Evolutionary conservation across 2,888 invertebrate genomes (phyloP).

Genomic region (Drosophila kanekoi): DNA sequence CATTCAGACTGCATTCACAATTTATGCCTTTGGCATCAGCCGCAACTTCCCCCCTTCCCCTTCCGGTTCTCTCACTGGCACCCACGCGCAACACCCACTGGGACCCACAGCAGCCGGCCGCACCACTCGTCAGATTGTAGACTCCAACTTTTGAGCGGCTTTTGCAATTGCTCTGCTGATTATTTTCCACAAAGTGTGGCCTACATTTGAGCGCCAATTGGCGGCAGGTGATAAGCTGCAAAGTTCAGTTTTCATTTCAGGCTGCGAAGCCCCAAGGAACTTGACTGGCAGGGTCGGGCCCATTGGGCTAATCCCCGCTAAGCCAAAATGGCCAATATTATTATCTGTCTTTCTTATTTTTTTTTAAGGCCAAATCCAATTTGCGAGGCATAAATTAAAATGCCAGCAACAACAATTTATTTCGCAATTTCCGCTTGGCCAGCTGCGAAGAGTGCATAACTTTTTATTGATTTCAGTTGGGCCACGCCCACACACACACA

Average conservation of each 20-base stretch:
- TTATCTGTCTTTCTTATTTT: slow-evolving; percentile 17
- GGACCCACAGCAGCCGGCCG: not conserved
- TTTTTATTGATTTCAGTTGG: slow-evolving; percentile 58
- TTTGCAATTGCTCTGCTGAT: slow-evolving; percentile 34
- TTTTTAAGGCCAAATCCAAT: slow-evolving; percentile 68
- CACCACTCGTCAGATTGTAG: slow-evolving; percentile 1
- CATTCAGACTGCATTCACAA: slow-evolving; percentile 28
- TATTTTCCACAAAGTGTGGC: slow-evolving; percentile 46
- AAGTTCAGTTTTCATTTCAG: slow-evolving; percentile 42
- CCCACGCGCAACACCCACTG: not conserved
- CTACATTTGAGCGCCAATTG: slow-evolving; percentile 58
- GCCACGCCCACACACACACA: slow-evolving; percentile 26
- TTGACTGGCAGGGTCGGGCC: slow-evolving; percentile 21
- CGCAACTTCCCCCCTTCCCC: too few species aligned
- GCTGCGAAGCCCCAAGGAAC: slow-evolving; percentile 26
- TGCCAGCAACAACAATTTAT: slow-evolving; percentile 45
- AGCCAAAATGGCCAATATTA: slow-evolving; percentile 59
- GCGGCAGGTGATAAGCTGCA: slow-evolving; percentile 34
- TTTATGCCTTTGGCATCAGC: not conserved
- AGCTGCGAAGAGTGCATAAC: slow-evolving; percentile 24
- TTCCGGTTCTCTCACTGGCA: not conserved
- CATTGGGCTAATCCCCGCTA: slow-evolving; percentile 67
- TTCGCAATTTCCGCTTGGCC: slow-evolving; percentile 69
- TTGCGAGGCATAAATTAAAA: slow-evolving; percentile 67
- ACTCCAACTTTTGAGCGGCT: slow-evolving; percentile 18